phyloP scores from a whole-genome alignment of 2,888 invertebrate species.

The Trichacis sp. region DNA sequence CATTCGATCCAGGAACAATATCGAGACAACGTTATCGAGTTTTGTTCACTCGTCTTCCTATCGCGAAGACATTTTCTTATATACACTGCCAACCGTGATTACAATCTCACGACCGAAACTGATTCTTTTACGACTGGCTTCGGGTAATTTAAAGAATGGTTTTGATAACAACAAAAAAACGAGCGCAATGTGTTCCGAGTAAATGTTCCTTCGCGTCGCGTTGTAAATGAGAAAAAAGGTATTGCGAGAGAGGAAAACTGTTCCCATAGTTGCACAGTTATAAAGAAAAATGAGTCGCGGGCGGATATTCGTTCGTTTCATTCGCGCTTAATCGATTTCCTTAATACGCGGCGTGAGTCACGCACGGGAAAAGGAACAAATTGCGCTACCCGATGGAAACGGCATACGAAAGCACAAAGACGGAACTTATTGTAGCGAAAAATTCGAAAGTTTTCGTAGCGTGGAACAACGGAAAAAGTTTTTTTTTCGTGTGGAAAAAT shows the following conservation, averaged over 20 bases:
- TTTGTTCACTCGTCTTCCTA: constrained; percentile 39
- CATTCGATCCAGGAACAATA: constrained; percentile 42
- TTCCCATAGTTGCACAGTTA: no score
- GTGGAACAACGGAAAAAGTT: background rate
- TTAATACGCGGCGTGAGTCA: constrained; percentile 5
- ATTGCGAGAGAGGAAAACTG: background rate
- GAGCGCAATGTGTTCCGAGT: background rate
- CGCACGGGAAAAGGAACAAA: constrained; percentile 1
- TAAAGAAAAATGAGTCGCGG: no score
- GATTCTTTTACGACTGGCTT: constrained; percentile 17
- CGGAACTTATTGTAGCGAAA: no score
- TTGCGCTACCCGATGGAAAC: background rate
- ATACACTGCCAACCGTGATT: constrained; percentile 34
- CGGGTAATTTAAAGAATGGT: background rate
- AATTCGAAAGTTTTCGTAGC: no score
- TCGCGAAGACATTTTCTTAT: constrained; percentile 42
- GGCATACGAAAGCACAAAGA: background rate
- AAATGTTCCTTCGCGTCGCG: background rate
- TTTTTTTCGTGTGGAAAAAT: background rate
- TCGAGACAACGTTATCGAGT: constrained; percentile 35
- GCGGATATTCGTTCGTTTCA: no score
- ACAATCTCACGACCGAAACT: constrained; percentile 26
- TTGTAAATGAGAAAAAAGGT: no score
- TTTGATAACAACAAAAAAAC: background rate
- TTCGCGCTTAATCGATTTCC: constrained; percentile 4